phyloP scores from a whole-genome alignment of 2,888 invertebrate species.

The Parapristionchus giblindavisi region DNA sequence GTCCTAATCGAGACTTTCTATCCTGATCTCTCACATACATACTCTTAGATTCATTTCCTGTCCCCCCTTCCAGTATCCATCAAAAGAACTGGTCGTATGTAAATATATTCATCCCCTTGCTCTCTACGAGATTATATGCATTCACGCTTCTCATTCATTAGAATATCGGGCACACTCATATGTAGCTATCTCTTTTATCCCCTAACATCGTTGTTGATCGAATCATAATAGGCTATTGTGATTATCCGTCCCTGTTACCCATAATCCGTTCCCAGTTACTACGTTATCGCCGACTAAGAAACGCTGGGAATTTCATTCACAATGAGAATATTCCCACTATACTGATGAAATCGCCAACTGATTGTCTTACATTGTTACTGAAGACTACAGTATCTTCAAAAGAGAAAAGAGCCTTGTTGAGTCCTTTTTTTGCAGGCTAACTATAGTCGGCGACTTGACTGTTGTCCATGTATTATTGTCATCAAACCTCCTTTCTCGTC shows the following conservation, averaged over 20 bases:
- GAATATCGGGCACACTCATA: too few species aligned
- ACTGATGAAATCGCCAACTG: background rate
- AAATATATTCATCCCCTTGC: background rate
- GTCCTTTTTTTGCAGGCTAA: too few species aligned
- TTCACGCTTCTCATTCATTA: constrained; percentile 12
- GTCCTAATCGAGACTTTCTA: constrained; percentile 9
- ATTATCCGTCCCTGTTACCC: background rate
- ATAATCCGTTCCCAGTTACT: background rate
- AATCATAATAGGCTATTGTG: constrained; percentile 2
- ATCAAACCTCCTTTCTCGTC: background rate
- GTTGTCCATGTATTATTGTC: background rate
- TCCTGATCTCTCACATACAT: background rate
- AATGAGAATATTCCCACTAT: background rate
- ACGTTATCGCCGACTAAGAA: too few species aligned
- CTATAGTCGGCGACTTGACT: too few species aligned
- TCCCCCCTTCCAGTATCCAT: background rate
- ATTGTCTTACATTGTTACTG: background rate
- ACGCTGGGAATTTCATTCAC: too few species aligned
- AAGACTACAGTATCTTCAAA: background rate
- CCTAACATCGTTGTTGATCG: too few species aligned
- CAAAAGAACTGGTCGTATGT: too few species aligned
- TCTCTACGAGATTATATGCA: too few species aligned
- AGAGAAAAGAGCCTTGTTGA: too few species aligned
- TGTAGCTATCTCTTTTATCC: too few species aligned
- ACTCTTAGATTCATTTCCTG: background rate